Percentiles rank a stretch among this genome's conserved stretches.
phyloP scores from a whole-genome alignment of 2,113 vertebrate species.

The Lanius ludovicianus region DNA sequence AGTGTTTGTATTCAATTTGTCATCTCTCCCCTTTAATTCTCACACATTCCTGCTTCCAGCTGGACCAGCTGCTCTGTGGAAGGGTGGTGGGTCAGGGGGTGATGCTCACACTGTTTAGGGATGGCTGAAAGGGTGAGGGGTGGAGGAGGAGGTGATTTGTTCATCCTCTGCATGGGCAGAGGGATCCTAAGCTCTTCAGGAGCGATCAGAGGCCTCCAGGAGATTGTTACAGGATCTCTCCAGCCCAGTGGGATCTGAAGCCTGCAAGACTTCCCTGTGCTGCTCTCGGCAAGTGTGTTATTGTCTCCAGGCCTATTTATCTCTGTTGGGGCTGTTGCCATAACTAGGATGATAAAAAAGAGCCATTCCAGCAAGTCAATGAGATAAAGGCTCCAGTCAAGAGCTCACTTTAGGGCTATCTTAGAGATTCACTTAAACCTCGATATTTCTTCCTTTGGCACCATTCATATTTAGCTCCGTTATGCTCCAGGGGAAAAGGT shows the following conservation, averaged over 20 bases:
- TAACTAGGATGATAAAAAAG: conserved; percentile 82
- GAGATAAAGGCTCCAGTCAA: conserved; percentile 81
- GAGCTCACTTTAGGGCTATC: conserved; percentile 79
- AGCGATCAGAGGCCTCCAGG: not conserved
- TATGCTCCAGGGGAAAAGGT: conserved; percentile 39
- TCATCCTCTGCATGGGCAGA: not conserved
- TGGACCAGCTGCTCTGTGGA: not conserved
- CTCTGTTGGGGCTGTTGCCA: conserved; percentile 75
- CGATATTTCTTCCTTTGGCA: conserved; percentile 76
- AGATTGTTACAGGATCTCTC: not conserved
- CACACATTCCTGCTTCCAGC: not conserved
- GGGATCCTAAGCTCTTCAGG: not conserved
- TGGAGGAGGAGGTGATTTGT: not conserved
- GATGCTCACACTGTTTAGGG: not conserved
- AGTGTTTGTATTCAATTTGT: conserved; percentile 17
- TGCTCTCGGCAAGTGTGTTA: conserved; percentile 60
- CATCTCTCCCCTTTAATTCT: not conserved
- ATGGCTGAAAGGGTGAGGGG: not conserved
- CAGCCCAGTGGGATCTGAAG: conserved; percentile 29
- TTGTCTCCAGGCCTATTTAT: conserved; percentile 76
- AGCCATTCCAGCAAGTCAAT: conserved; percentile 75
- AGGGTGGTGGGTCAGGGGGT: not conserved
- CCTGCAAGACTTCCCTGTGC: conserved; percentile 36
- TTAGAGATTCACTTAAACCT: conserved; percentile 75
- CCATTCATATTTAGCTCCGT: conserved; percentile 74